Evolutionary conservation across 2,113 vertebrate genomes (phyloP).

Genomic region (Gymnarchus niloticus): DNA sequence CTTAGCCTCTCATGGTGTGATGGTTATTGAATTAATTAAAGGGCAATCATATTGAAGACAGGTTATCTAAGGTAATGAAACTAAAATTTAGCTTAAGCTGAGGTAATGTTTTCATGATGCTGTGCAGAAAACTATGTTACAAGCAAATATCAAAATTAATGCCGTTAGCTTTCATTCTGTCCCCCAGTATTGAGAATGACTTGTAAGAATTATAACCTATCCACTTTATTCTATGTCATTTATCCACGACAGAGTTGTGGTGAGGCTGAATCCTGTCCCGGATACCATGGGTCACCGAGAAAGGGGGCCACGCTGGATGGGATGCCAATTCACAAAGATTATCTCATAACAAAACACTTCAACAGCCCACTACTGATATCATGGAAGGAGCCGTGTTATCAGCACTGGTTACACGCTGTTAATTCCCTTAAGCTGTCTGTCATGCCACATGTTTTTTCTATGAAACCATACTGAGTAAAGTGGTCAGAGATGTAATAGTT

Average conservation of each 20-base stretch:
- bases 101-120: neutral
- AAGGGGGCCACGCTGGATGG: neutral
- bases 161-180: neutral
- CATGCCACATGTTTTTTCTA: neutral
- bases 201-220: neutral
- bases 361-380: neutral
- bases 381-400: neutral
- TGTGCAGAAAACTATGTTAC: neutral
- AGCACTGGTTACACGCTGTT: neutral
- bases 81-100: neutral
- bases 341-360: neutral
- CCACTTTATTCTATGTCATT: neutral
- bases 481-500: neutral
- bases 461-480: neutral
- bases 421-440: neutral
- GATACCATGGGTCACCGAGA: neutral
- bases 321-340: neutral
- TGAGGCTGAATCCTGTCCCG: too few species aligned
- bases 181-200: neutral
- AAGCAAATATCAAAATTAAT: neutral
- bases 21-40: neutral
- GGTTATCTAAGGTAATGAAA: neutral
- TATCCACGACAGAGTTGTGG: neutral
- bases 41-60: neutral
- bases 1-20: neutral